Base-by-base conservation (phyloP, 2,888 invertebrate genomes). In the Tetropium fuscum region DNA sequence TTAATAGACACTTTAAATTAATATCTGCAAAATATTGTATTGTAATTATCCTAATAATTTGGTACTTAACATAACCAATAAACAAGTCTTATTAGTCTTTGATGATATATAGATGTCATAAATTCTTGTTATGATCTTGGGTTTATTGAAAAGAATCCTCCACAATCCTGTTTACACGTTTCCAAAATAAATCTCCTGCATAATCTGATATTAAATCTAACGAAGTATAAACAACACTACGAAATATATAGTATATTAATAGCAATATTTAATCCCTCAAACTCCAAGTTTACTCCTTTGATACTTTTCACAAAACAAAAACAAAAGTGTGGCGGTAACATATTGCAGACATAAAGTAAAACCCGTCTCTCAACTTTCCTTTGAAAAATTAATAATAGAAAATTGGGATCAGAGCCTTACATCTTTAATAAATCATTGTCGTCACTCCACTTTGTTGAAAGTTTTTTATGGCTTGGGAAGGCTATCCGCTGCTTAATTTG, bases 241-340 rank as follows among this genome's bases (percentile, higher is more conserved):
- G 22, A 43, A 10, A 43, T 15, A 43, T 8, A 11, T 3, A 16
- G 41, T 8, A 44, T 20, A 44, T 44, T 19, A 44, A 44, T 44
- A 44, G 44, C 16, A 27, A 44, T 27, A 27, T 27, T 18, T 44
- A 44, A 44, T 44, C 44, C 44, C 44, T 16, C 10, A 44, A 44
- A 27, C 25, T 27, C 16, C 27, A 44, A 11, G 27, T 13, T 34
- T 10, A 16, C 27, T 44, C 16, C 44, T 44, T 44, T 44, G 44
- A 44, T 27, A 25, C 16, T 44, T 16, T 44, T 44, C 16, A 27
- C 44, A 27, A 27, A 44, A 44, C 27, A 44, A n/a, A 27, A 25
- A 16, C 5, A 16, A n/a, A n/a, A 27, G 44, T 10, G 2, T 44
- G 22, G 15, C n/a, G 25, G 15, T 13, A 11, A 20, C 7, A 13